phyloP scores from a whole-genome alignment of 2,888 invertebrate genomes.

The Deroplatys truncata region DNA sequence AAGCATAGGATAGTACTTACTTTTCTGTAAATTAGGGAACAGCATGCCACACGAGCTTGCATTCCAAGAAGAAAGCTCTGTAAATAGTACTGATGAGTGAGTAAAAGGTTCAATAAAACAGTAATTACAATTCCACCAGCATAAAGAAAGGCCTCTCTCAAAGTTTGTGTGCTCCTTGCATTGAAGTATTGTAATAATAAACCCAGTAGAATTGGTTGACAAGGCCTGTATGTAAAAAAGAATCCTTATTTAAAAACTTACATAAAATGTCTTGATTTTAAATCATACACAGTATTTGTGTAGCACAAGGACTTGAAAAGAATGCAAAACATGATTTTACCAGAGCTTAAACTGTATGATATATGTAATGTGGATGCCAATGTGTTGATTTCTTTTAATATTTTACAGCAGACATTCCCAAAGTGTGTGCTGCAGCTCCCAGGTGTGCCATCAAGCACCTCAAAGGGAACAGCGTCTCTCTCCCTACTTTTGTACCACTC shows the following conservation, averaged over 20 bases:
- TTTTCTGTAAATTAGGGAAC: constrained; percentile 82
- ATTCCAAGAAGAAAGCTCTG: constrained; percentile 73
- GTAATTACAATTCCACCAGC: constrained; percentile 42
- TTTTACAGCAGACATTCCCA: too few relatives aligned
- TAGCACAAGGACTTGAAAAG: too few relatives aligned
- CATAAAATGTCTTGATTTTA: too few relatives aligned
- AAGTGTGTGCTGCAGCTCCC: too few relatives aligned
- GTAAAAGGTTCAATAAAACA: constrained; percentile 50
- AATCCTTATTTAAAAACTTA: neutral
- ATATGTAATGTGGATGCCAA: too few relatives aligned
- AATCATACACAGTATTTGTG: too few relatives aligned
- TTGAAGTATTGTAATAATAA: constrained; percentile 63
- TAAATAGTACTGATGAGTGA: constrained; percentile 64
- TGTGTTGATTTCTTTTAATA: too few relatives aligned
- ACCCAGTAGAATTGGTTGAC: constrained; percentile 61
- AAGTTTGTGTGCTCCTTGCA: constrained; percentile 48
- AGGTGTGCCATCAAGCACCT: too few relatives aligned
- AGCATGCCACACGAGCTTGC: constrained; percentile 75
- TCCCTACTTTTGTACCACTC: too few relatives aligned
- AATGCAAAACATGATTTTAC: too few relatives aligned
- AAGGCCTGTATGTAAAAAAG: neutral
- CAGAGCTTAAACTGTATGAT: too few relatives aligned
- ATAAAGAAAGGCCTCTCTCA: constrained; percentile 47
- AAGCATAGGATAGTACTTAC: neutral
- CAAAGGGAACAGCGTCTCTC: too few relatives aligned